Conservation (phyloP, 1,140 invertebrate genomes). For the Orius insidiosus region DNA sequence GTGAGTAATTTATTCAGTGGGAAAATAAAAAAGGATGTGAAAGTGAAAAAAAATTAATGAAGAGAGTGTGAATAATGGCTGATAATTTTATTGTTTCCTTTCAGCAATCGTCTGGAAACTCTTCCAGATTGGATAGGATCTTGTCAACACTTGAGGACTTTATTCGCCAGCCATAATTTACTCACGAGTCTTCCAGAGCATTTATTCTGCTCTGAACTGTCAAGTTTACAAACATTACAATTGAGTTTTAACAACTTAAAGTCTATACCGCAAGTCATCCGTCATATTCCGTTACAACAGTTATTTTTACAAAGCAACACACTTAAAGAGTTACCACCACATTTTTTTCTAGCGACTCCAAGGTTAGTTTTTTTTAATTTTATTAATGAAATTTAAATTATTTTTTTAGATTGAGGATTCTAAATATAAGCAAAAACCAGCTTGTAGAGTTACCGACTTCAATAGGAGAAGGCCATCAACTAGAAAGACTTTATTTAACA, state of each 20-base stretch:
- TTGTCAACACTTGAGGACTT: slow-evolving; percentile 48
- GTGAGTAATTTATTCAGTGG: slow-evolving; percentile 25
- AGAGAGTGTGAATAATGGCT: background rate
- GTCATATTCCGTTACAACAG: slow-evolving; percentile 41
- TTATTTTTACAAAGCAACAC: slow-evolving; percentile 60
- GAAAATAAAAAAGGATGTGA: background rate
- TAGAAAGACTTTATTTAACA: slow-evolving; percentile 57
- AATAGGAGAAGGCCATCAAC: slow-evolving; percentile 31
- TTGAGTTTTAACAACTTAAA: slow-evolving; percentile 57
- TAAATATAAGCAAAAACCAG: slow-evolving; percentile 65
- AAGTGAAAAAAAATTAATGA: slow-evolving; percentile 1
- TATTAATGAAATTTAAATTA: background rate
- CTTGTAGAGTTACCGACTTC: slow-evolving; percentile 45
- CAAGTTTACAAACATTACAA: slow-evolving; percentile 47
- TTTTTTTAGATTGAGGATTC: slow-evolving; percentile 36
- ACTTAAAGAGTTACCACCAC: slow-evolving; percentile 48
- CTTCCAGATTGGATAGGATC: slow-evolving; percentile 60
- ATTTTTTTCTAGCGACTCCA: slow-evolving; percentile 53
- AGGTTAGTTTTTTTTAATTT: slow-evolving; percentile 23
- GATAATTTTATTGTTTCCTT: slow-evolving; percentile 5
- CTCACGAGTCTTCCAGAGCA: slow-evolving; percentile 49
- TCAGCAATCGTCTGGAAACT: slow-evolving; percentile 47
- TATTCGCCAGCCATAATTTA: slow-evolving; percentile 58
- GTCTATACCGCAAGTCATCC: slow-evolving; percentile 46
- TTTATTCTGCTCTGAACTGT: slow-evolving; percentile 51